Evolutionary conservation across 2,797 vertebrate species (phyloP), one percentile per base, ranked within the genome.

Genomic region (Gobio occitaniae): DNA sequence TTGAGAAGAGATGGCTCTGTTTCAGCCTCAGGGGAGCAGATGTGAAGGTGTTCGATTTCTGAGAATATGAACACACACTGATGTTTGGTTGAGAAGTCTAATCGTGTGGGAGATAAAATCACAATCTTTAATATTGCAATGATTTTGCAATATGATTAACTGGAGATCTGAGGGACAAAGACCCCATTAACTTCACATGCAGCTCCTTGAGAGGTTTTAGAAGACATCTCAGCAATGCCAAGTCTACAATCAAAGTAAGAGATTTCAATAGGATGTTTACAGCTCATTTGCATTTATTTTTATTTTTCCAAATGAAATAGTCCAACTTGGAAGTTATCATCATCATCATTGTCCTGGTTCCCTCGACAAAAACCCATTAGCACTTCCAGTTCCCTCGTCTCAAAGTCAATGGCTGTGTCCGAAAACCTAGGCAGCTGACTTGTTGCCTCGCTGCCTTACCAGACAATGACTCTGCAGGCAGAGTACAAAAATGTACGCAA

Each of bases 21-120:
- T 74, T 80, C 76, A 61, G 59, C 50, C 76, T 78, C 41, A 88
- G 91, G 70, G 87, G 65, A 82, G 75, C 56, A 75, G 68, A 90
- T 90, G 88, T 91, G 83, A 89, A 93, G 91, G 93, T 93, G 91
- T 93, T 90, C 87, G 79, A 87, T 93, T 86, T 94, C 91, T 89
- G 72, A 52, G 47, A 72, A 32, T 29, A 63, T 38, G 65, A 38
- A 77, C 66, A 68, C 56, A 76, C 66, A 54, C 79, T 65, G 12
- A 41, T 54, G 52, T 76, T 56, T 21, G 74, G 32, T 21, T 59
- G 21, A 10, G 1, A 10, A 29, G 68, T 21, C 8, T 19, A 48
- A n/a, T 74, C 3, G 3, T 36, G 41, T 8, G 32, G 44, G 29
- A 21, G 47, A 76, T 25, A 38, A 75, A 83, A 63, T 52, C 44